Base-by-base conservation (phyloP, 2,113 vertebrate genomes). In the Bagarius yarrelli region DNA sequence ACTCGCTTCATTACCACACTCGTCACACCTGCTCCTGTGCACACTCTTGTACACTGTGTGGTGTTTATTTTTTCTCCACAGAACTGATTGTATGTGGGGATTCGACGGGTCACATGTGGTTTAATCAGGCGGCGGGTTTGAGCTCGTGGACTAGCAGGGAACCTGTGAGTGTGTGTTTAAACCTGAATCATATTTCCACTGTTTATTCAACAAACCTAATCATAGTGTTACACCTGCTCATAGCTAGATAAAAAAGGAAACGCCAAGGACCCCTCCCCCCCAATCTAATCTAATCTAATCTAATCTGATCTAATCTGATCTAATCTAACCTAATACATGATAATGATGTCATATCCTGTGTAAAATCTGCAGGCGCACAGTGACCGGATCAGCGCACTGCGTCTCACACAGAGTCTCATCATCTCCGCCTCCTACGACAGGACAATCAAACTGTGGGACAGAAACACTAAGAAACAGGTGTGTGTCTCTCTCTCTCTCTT, bases 361-460 rank as follows among this genome's bases (percentile, higher is more conserved):
- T 83, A n/a, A 3, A 82, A 60, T 1, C 19, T 77, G 1, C 85
- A 93, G 93, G 92, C 70, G 18, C 93, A 93, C 87, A 85, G 74
- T 59, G 91, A 90, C 84, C 81, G 82, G 83, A 88, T 94, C 88
- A 93, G 85, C 47, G 88, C 81, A 30, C 84, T 94, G 82, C 91
- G 80, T 80, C 53, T 93, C 23, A 93, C 91, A 0, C 76, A 81
- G 18, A 84, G 32, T 78, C 82, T 53, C 78, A 89, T 94, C 85
- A 88, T 94, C 87, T 93, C 93, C 0, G 92, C 88, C 8, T 94
- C 93, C 30, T 27, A 83, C 9, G 93, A 94, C 90, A 50, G 85
- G 50, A 93, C 91, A 0, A 83, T 94, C 76, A 94, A 94, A 87
- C 89, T 94, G 82, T 94, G 93, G 93, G 88, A 93, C 88, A 88